Conservation (phyloP, 2,888 invertebrate species). For the Ochlodes sylvanus region DNA sequence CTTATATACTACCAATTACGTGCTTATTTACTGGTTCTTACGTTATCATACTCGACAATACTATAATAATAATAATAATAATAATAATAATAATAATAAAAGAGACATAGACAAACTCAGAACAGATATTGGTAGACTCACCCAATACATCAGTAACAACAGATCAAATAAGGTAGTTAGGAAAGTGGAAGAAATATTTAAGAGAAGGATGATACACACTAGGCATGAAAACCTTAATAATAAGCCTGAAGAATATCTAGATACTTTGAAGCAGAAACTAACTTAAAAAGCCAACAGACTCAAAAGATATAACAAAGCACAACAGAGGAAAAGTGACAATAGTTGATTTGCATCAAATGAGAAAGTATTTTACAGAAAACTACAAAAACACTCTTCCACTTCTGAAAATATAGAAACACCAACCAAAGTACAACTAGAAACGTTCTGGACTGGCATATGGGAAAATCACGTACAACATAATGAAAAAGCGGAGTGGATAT, state of each 20-base stretch:
- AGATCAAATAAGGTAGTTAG: conserved; percentile 39
- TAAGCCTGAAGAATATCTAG: conserved; percentile 42
- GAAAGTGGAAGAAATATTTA: conserved; percentile 36
- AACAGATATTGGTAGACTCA: too few species aligned
- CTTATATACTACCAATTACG: too few species aligned
- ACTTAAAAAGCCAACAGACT: conserved; percentile 39
- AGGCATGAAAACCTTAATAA: conserved; percentile 39
- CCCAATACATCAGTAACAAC: conserved; percentile 16
- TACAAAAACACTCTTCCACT: not conserved
- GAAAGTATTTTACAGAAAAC: conserved; percentile 41
- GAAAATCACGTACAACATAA: conserved; percentile 32
- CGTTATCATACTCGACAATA: too few species aligned
- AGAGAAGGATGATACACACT: conserved; percentile 28
- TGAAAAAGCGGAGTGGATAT: conserved; percentile 40
- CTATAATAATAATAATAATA: too few species aligned
- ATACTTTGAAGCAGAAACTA: conserved; percentile 44
- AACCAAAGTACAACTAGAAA: conserved; percentile 16
- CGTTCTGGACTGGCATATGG: conserved; percentile 41
- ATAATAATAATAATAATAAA: too few species aligned
- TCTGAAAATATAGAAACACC: conserved; percentile 16
- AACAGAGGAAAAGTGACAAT: conserved; percentile 41
- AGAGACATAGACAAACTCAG: too few species aligned
- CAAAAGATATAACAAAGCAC: conserved; percentile 40
- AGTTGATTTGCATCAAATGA: conserved; percentile 38
- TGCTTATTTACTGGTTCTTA: too few species aligned